These are phyloP conservation scores for Selene dorsalis DNA, from an alignment of 2,797 vertebrate species.

Conservation along the genomic window DNA sequence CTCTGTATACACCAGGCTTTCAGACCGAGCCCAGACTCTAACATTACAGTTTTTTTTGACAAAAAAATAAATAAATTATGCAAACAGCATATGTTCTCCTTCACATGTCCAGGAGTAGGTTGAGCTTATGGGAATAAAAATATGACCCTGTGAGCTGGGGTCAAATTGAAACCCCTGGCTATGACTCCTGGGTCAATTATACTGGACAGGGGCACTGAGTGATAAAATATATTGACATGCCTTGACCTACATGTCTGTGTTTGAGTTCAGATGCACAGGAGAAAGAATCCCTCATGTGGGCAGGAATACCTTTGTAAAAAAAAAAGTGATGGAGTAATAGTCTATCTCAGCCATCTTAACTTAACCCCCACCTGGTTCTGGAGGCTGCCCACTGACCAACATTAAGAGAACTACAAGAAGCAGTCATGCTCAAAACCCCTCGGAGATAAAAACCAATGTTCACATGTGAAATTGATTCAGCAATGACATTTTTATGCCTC, in stretches of 20 bases:
- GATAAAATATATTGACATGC: conserved; percentile 54
- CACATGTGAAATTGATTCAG: conserved; percentile 55
- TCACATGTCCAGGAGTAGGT: conserved; percentile 10
- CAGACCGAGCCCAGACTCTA: not conserved
- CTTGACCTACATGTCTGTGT: conserved; percentile 41
- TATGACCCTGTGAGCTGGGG: conserved; percentile 34
- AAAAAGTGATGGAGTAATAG: not conserved
- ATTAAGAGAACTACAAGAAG: conserved; percentile 7
- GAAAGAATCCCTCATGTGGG: conserved; percentile 5
- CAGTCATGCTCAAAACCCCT: not conserved
- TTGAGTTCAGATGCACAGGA: conserved; percentile 23
- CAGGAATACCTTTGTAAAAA: not conserved
- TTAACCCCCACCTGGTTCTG: conserved; percentile 9
- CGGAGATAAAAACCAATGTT: conserved; percentile 19
- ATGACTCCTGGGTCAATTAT: conserved; percentile 57
- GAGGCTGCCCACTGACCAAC: not conserved
- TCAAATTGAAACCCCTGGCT: conserved; percentile 41
- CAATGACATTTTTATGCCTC: conserved; percentile 59
- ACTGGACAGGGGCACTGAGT: conserved; percentile 25
- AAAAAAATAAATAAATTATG: conserved; percentile 1
- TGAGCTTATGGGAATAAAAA: conserved; percentile 9
- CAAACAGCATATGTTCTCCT: conserved; percentile 22
- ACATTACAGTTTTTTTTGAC: conserved; percentile 17
- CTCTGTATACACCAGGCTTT: not conserved
- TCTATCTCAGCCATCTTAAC: not conserved